Base-by-base conservation (phyloP, 2,888 invertebrate genomes). In the Parnassius smintheus region DNA sequence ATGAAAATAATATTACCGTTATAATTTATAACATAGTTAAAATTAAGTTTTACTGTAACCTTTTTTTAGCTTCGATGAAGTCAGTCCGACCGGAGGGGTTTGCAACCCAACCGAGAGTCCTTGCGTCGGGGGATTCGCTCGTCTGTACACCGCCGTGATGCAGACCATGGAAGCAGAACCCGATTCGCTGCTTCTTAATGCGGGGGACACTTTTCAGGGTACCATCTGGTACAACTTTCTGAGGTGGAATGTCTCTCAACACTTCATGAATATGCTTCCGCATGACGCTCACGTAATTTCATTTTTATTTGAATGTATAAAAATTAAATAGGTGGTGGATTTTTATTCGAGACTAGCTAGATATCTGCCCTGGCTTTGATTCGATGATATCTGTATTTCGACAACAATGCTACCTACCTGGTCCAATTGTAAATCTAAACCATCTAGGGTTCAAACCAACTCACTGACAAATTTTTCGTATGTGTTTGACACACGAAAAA, bases 161-260 rank as follows among this genome's bases (percentile, higher is more conserved):
- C 72, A 88, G 67, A 78, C 78, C 2, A 64, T 76, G 3, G 85
- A 86, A 67, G 86, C 84, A 10, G 86, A 97, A 8, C 96, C 96
- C 0, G 82, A 94, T 63, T 90, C 94, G 0, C 73, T 95, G 45
- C 86, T 95, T 42, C 82, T 95, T 53, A 95, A 95, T 71, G 95
- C 93, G 0, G 95, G 95, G 0, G 95, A 95, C 81, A 93, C 94
- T 70, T 95, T 93, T 80, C 94, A 95, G 65, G 91, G 91, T 53
- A 95, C 95, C 1, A 88, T 96, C 9, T 97, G 96, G 95, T 97
- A 96, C 82, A 95, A 94, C 72, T 82, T 96, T 62, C 91, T 95
- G 56, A 86, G 94, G 64, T 96, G 95, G 95, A 95, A 95, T 71
- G 95, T 95, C 12, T 95, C 95, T 0, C 94, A 95, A 56, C 79